Evolutionary conservation across 2,113 vertebrate genomes (phyloP).

Genomic region (Syrrhaptes paradoxus): DNA sequence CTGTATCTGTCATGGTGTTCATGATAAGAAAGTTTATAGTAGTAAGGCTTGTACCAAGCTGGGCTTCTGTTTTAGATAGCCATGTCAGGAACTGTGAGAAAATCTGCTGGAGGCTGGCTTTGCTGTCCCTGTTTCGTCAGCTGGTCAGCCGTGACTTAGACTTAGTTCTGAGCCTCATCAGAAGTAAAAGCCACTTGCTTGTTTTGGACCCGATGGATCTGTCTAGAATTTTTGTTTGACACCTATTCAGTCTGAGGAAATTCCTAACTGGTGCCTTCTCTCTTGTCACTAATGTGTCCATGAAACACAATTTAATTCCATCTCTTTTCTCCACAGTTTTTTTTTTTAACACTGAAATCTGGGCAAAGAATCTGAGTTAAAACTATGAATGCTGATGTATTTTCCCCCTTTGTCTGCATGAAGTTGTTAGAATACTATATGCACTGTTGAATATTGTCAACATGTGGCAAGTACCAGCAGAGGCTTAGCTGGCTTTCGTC

Average conservation of each 20-base stretch:
- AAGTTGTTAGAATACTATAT: background rate
- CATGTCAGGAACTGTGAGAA: background rate
- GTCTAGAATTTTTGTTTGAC: conserved; percentile 40
- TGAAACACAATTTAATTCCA: background rate
- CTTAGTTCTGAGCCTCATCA: background rate
- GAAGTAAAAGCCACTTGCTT: background rate
- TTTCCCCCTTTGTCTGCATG: background rate
- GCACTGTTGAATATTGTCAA: conserved; percentile 32
- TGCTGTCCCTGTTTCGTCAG: conserved; percentile 8
- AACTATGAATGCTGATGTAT: background rate
- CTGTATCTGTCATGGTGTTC: background rate
- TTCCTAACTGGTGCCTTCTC: conserved; percentile 19
- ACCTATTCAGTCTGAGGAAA: conserved; percentile 39
- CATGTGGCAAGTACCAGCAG: background rate
- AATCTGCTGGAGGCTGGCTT: background rate
- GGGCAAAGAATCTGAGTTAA: background rate
- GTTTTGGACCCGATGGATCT: background rate
- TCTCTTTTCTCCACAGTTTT: background rate
- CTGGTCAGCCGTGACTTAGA: background rate
- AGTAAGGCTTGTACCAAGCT: background rate
- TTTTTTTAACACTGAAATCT: background rate
- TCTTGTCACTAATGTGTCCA: conserved; percentile 17
- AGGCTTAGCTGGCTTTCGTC: conserved; percentile 20
- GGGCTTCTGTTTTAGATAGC: background rate
- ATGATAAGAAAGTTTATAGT: background rate